Evolutionary conservation across 2,797 vertebrate genomes (phyloP).

Genomic region (Sebastes melanostomus): DNA sequence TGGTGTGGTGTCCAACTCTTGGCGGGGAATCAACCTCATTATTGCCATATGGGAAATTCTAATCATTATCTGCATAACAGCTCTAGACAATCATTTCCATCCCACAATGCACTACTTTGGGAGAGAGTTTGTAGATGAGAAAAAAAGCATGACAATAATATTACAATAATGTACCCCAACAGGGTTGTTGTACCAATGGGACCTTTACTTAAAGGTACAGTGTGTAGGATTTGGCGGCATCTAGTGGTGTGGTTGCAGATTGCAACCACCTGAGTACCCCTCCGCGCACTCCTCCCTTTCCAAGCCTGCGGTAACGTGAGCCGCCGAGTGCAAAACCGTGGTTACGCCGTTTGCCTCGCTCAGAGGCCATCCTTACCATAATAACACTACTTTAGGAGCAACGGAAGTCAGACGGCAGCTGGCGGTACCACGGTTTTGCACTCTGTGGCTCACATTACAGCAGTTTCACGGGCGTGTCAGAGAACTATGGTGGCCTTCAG

Average conservation of each 20-base stretch:
- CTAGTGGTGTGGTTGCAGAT: not conserved
- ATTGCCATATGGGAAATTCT: conserved; percentile 62
- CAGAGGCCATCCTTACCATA: not conserved
- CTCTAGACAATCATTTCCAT: conserved; percentile 48
- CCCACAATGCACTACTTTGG: conserved; percentile 15
- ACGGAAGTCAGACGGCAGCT: not conserved
- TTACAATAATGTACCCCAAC: not conserved
- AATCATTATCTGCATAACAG: conserved; percentile 60
- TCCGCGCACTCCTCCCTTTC: not conserved
- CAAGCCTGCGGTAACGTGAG: not conserved
- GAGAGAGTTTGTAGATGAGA: conserved; percentile 15
- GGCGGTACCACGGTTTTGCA: not conserved
- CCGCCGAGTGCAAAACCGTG: not conserved
- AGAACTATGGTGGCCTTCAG: no score
- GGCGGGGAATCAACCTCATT: conserved; percentile 71
- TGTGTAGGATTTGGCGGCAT: not conserved
- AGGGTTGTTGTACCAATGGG: not conserved
- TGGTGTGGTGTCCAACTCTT: conserved; percentile 58
- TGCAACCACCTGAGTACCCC: not conserved
- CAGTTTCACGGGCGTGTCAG: not conserved
- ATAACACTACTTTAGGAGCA: not conserved
- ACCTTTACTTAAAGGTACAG: not conserved
- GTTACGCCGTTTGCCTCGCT: not conserved
- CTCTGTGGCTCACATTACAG: not conserved
- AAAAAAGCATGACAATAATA: not conserved